Conservation (phyloP, 2,113 vertebrate genomes). For the Varanus komodoensis region DNA sequence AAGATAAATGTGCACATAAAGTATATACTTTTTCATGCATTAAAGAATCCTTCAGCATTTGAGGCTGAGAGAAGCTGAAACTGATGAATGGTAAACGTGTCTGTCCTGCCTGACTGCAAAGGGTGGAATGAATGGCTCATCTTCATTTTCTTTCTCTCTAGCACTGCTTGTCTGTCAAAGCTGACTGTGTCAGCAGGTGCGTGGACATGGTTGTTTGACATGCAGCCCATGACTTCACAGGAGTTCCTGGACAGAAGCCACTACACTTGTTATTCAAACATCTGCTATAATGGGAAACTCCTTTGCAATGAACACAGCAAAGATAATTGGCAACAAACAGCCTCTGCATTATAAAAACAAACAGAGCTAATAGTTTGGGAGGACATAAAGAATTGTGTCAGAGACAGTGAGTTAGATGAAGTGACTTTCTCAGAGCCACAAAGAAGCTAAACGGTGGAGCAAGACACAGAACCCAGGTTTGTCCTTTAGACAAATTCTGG, state of each 20-base stretch:
- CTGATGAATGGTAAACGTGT: too few species aligned
- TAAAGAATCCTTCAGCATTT: too few species aligned
- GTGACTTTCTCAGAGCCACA: background rate
- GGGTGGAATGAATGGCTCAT: background rate
- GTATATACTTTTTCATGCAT: too few species aligned
- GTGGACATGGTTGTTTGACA: background rate
- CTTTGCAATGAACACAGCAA: background rate
- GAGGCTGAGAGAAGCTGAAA: too few species aligned
- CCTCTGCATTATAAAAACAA: background rate
- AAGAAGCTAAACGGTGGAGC: background rate
- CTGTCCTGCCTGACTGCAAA: background rate
- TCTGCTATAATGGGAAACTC: slow-evolving; percentile 3
- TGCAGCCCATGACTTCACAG: background rate
- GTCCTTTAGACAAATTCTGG: background rate
- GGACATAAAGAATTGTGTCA: background rate
- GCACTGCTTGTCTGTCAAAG: background rate
- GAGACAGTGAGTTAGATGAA: background rate
- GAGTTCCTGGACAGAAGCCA: background rate
- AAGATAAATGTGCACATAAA: too few species aligned
- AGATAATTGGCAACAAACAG: slow-evolving; percentile 3
- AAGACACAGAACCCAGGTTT: background rate
- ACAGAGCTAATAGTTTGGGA: background rate
- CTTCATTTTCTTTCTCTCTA: background rate
- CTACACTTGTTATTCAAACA: background rate
- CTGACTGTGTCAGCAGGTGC: background rate